Percentiles rank a stretch among this genome's conserved stretches.
Conservation (phyloP, 2,888 invertebrate genomes). For the Saturnia pavonia region DNA sequence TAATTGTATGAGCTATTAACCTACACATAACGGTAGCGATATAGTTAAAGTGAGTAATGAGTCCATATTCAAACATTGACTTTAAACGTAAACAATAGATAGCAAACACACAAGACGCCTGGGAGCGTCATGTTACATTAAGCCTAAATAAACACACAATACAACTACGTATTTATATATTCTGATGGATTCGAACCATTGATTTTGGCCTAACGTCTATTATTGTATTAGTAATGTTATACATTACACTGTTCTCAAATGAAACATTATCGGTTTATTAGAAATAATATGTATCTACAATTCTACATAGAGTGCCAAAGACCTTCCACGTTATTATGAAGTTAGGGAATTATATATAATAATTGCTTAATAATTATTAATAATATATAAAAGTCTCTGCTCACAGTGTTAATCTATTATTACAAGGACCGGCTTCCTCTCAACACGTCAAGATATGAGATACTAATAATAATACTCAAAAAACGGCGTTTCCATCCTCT, state of each 20-base stretch:
- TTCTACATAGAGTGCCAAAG: background rate
- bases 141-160: conserved; percentile 1
- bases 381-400: too few species aligned
- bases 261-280: background rate
- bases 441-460: too few species aligned
- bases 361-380: too few species aligned
- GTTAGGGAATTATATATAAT: too few species aligned
- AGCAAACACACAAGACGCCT: background rate
- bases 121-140: conserved; percentile 7
- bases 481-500: too few species aligned
- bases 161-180: background rate
- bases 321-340: background rate
- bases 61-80: background rate
- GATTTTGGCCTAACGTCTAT: background rate
- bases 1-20: background rate
- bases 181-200: background rate
- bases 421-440: too few species aligned
- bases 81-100: conserved; percentile 2
- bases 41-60: background rate
- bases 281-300: too few species aligned
- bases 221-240: background rate
- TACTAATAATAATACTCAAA: too few species aligned
- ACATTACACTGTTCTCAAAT: background rate
- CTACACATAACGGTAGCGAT: background rate
- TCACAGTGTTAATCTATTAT: too few species aligned